Conservation (phyloP, 2,797 vertebrate species). For the Sitta carolinensis region DNA sequence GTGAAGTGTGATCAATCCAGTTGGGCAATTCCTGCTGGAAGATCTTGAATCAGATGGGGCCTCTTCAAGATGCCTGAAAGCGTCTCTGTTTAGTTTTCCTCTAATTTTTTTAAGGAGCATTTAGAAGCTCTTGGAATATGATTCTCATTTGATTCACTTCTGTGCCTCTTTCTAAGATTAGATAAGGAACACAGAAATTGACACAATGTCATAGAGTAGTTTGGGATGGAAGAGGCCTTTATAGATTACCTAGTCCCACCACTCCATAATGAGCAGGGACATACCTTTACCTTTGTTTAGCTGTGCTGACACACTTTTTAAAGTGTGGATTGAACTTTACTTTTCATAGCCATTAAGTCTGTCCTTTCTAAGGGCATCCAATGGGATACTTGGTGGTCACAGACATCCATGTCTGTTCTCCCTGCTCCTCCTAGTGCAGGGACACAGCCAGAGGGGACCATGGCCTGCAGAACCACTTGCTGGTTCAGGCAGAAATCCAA, state of each 20-base stretch:
- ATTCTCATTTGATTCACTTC: background rate
- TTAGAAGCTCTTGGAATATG: background rate
- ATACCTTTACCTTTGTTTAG: background rate
- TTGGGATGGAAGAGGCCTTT: background rate
- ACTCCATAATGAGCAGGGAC: background rate
- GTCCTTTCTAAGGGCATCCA: background rate
- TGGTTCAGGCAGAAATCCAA: background rate
- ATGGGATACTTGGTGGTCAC: background rate
- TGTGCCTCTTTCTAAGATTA: background rate
- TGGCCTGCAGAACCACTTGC: background rate
- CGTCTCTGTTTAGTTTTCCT: background rate
- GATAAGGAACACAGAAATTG: background rate
- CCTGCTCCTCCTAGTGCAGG: background rate
- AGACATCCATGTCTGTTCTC: background rate
- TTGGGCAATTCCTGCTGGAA: background rate
- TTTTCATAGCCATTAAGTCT: background rate
- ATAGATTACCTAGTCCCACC: background rate
- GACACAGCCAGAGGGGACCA: rapidly evolving
- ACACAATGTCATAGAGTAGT: background rate
- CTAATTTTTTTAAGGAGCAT: background rate
- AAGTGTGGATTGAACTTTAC: background rate
- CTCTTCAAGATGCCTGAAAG: background rate
- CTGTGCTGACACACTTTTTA: background rate
- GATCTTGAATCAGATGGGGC: background rate
- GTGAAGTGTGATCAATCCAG: background rate